These are phyloP conservation scores for Trichechus manatus DNA, from an alignment of 2,113 vertebrate genomes.

Conservation along the genomic window DNA sequence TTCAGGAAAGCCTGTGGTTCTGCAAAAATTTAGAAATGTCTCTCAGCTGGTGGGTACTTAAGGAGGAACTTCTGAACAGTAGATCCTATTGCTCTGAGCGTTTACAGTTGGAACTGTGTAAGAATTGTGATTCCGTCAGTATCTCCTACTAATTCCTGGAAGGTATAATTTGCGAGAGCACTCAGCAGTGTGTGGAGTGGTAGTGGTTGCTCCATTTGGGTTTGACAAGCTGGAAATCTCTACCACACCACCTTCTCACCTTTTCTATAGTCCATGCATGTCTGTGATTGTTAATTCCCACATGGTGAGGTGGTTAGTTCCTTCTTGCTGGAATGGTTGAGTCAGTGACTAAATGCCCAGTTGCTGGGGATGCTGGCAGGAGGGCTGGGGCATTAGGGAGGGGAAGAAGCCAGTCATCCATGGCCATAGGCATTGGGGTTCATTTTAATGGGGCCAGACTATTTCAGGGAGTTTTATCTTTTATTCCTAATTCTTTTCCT, in stretches of 20 bases:
- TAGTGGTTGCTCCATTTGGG: background rate
- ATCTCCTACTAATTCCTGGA: background rate
- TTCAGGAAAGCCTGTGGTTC: background rate
- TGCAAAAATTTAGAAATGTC: background rate
- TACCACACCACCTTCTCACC: background rate
- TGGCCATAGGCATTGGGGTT: background rate
- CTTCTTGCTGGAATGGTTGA: background rate
- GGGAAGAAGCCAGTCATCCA: background rate
- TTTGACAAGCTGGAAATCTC: background rate
- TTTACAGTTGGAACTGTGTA: fast-evolving
- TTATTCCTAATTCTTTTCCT: background rate
- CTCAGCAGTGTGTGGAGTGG: background rate
- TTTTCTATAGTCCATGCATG: background rate
- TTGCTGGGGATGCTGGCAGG: fast-evolving
- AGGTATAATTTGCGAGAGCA: background rate
- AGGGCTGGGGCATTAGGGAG: background rate
- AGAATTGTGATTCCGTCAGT: background rate
- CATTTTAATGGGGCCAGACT: background rate
- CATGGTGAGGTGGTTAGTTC: fast-evolving
- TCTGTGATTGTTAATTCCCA: background rate
- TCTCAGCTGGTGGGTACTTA: background rate
- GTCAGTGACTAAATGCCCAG: background rate
- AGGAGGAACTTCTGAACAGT: background rate
- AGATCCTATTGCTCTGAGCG: background rate
- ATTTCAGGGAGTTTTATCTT: background rate